These are phyloP conservation scores for Pristionchus fissidentatus DNA, from an alignment of 2,888 invertebrate species.

Conservation along the genomic window DNA sequence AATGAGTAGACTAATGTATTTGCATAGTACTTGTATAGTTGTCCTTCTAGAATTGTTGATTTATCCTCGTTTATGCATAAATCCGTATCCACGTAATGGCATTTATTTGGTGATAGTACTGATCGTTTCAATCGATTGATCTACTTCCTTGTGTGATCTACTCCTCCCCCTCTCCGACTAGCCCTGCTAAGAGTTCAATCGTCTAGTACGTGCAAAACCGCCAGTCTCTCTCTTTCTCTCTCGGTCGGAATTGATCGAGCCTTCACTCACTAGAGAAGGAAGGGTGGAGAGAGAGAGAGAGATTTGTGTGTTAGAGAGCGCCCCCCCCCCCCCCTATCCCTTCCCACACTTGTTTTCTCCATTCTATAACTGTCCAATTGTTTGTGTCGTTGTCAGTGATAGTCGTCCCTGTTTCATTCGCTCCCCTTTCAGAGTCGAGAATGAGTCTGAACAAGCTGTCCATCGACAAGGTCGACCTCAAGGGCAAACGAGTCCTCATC, in stretches of 20 bases:
- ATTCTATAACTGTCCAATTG: conserved; percentile 1
- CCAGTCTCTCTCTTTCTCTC: neutral
- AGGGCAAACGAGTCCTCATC: conserved; percentile 47
- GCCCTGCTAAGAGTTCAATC: neutral
- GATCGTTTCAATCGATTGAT: neutral
- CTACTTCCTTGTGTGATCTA: neutral
- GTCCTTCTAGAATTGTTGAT: conserved; percentile 5
- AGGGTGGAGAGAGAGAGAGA: conserved; percentile 14
- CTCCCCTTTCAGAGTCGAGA: neutral
- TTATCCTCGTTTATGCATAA: conserved; percentile 20
- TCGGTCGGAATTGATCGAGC: conserved; percentile 20
- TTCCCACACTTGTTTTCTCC: conserved; percentile 24
- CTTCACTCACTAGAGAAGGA: conserved; percentile 36
- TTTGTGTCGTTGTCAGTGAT: neutral
- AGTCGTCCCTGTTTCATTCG: neutral
- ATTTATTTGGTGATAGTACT: neutral
- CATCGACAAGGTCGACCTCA: conserved; percentile 67
- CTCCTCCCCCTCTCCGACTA: neutral
- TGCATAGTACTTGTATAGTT: neutral
- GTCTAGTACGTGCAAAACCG: conserved; percentile 21
- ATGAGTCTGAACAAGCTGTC: conserved; percentile 69
- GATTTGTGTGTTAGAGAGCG: conserved; percentile 14
- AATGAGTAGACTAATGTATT: conserved; percentile 1
- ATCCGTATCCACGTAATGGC: neutral
- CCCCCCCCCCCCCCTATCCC: neutral